Percentiles rank a stretch among this genome's conserved stretches.
These are phyloP conservation scores for Brenthis daphne DNA, from an alignment of 2,888 invertebrate species.

Conservation along the genomic window DNA sequence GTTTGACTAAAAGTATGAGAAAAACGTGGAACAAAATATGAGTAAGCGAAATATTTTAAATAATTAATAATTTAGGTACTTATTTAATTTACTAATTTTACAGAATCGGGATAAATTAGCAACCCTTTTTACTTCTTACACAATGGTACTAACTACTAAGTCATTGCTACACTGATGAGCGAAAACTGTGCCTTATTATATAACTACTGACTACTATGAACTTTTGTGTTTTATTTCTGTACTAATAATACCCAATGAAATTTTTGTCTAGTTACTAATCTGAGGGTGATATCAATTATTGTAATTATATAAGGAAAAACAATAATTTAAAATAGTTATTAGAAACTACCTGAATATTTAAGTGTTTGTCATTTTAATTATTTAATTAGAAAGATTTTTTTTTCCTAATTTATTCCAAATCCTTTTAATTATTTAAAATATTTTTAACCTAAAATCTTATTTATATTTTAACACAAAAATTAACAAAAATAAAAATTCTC, in stretches of 20 bases:
- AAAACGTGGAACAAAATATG: too few species aligned
- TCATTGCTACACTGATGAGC: conserved; percentile 64
- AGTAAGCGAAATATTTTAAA: background rate
- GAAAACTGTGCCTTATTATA: conserved; percentile 66
- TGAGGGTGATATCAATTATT: too few species aligned
- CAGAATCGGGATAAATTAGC: conserved; percentile 28
- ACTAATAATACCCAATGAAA: too few species aligned
- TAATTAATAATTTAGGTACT: background rate
- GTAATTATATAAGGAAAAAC: too few species aligned
- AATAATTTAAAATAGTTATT: too few species aligned
- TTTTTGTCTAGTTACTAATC: too few species aligned
- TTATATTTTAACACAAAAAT: background rate
- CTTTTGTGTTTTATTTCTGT: too few species aligned
- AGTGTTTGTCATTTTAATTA: too few species aligned
- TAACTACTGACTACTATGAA: conserved; percentile 44
- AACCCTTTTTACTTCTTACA: conserved; percentile 61
- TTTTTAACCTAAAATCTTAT: background rate
- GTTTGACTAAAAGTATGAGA: background rate
- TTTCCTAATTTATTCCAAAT: too few species aligned
- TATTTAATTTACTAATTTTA: background rate
- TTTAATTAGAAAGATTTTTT: too few species aligned
- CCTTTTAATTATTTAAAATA: background rate
- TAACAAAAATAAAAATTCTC: conserved; percentile 3
- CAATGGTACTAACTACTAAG: conserved; percentile 49
- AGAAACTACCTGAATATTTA: too few species aligned